These are phyloP conservation scores for Aspiorhynchus laticeps DNA, from an alignment of 2,113 vertebrate species.

Conservation along the genomic window DNA sequence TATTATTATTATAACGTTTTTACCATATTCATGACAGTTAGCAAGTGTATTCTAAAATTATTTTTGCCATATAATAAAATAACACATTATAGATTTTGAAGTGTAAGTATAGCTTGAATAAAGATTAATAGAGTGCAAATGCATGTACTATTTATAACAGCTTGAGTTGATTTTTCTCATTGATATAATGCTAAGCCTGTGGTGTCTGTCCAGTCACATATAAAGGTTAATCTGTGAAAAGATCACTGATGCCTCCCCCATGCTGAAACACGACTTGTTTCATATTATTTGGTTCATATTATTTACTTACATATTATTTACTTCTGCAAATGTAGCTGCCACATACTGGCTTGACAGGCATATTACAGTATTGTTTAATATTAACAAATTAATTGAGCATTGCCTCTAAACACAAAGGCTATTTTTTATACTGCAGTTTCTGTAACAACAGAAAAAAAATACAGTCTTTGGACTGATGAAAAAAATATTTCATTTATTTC, in stretches of 20 bases:
- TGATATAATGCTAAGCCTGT: conserved; percentile 14
- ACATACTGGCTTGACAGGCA: background rate
- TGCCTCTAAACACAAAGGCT: background rate
- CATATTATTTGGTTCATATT: background rate
- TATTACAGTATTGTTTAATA: conserved; percentile 9
- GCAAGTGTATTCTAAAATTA: background rate
- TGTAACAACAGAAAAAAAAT: background rate
- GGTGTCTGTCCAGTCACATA: conserved; percentile 21
- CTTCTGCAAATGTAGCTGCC: background rate
- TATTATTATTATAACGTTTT: background rate
- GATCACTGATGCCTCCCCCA: conserved; percentile 18
- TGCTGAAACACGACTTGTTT: background rate
- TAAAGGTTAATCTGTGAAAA: conserved; percentile 37
- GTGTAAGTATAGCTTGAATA: background rate
- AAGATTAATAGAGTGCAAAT: background rate
- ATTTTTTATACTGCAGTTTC: conserved; percentile 14
- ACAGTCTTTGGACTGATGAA: background rate
- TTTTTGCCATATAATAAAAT: background rate
- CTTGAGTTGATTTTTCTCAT: conserved; percentile 4
- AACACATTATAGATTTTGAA: background rate
- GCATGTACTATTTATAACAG: background rate
- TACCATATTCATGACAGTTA: background rate
- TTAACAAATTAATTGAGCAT: conserved; percentile 1
- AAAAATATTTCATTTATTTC: conserved; percentile 24
- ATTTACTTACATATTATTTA: background rate